phyloP scores from a whole-genome alignment of 2,797 vertebrate species.

The Hydrolagus colliei region DNA sequence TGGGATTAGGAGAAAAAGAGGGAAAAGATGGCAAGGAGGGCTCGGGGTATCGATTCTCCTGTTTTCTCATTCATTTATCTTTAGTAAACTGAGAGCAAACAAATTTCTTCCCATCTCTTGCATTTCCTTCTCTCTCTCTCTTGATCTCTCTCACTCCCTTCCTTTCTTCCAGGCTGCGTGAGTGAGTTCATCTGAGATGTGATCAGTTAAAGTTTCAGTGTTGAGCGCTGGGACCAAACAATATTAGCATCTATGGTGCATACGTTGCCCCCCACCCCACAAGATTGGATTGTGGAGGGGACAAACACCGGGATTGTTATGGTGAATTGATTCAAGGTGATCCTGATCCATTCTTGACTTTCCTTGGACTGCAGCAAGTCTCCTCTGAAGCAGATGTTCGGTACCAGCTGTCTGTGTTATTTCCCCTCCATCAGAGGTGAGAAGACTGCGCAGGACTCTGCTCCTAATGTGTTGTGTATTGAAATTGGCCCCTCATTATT shows the following conservation, averaged over 20 bases:
- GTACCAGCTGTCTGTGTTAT: background rate
- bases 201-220: background rate
- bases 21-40: no score
- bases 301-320: background rate
- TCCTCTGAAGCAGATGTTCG: conserved; percentile 37
- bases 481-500: conserved; percentile 32
- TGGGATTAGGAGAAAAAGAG: no score
- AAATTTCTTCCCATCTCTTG: background rate
- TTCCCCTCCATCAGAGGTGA: conserved; percentile 30
- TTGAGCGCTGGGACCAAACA: background rate
- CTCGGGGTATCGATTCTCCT: conserved; percentile 31
- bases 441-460: conserved; percentile 28
- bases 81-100: background rate
- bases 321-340: conserved; percentile 25
- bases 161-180: conserved; percentile 33
- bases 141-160: conserved; percentile 21
- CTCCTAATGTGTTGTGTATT: background rate
- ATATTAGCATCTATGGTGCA: background rate
- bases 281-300: no score
- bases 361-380: conserved; percentile 21
- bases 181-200: background rate
- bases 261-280: background rate
- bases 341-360: conserved; percentile 27
- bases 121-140: background rate
- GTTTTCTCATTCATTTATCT: background rate